A percentile compares a stretch with the other conserved stretches of the same genome.
These are phyloP conservation scores for Pelvicachromis taeniatus DNA, from an alignment of 2,113 vertebrate genomes.

Conservation along the genomic window DNA sequence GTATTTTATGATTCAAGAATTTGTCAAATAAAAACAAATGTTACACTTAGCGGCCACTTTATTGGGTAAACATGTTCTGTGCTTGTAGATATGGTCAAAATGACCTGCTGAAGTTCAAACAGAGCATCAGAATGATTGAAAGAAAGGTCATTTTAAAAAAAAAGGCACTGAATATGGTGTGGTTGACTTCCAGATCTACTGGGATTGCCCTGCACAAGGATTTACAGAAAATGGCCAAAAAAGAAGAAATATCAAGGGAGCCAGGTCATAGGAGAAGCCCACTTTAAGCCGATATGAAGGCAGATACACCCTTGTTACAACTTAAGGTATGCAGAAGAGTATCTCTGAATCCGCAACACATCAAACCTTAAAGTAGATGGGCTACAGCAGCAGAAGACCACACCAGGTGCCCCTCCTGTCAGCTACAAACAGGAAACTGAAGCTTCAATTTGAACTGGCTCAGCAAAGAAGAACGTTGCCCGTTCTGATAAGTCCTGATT, in stretches of 20 bases:
- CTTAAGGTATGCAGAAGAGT: not conserved
- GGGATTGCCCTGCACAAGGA: not conserved
- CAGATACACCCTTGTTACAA: not conserved
- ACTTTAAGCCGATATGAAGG: not conserved
- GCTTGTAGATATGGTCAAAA: not conserved
- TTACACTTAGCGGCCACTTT: not conserved
- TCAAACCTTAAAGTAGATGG: not conserved
- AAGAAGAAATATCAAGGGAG: not conserved
- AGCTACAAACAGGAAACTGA: not conserved
- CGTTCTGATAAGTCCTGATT: not conserved
- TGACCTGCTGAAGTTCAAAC: not conserved
- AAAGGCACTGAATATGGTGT: not conserved
- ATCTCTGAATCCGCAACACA: not conserved
- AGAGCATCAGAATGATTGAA: not conserved
- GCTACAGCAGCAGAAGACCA: not conserved
- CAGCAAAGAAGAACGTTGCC: accelerated
- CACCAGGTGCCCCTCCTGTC: not conserved
- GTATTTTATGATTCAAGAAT: not conserved
- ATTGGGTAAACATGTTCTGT: not conserved
- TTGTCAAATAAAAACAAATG: not conserved
- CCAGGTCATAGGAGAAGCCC: not conserved
- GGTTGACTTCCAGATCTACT: not conserved
- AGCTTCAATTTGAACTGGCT: not conserved
- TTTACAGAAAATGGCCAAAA: not conserved
- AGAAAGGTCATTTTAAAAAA: not conserved